These are phyloP conservation scores for Catagonus wagneri DNA, from an alignment of 2,113 vertebrate species.

Conservation along the genomic window DNA sequence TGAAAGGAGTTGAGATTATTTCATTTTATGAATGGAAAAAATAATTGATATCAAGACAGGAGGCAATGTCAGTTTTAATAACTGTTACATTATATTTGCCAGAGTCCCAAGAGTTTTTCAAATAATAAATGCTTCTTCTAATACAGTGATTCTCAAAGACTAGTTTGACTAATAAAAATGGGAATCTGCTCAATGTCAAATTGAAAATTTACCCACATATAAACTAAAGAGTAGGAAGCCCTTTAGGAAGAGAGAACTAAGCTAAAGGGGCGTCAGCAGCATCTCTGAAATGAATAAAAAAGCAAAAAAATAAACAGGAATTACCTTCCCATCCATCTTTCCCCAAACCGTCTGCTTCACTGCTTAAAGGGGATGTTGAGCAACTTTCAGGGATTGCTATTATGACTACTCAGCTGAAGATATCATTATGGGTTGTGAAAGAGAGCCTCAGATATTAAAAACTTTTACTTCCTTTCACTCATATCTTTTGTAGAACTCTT, in stretches of 20 bases:
- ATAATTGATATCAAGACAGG: neutral
- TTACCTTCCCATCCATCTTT: neutral
- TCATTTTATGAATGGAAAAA: constrained; percentile 45
- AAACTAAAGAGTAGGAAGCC: neutral
- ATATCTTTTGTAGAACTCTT: neutral
- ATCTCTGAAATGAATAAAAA: neutral
- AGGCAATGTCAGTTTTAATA: constrained; percentile 18
- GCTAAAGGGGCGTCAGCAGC: neutral
- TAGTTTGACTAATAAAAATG: neutral
- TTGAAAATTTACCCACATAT: neutral
- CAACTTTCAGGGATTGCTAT: neutral
- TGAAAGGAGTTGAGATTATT: neutral
- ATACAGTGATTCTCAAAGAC: neutral
- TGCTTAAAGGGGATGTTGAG: neutral
- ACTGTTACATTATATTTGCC: neutral
- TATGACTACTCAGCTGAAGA: neutral
- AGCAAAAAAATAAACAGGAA: neutral
- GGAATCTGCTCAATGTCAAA: neutral
- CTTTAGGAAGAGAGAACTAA: neutral
- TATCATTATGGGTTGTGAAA: neutral
- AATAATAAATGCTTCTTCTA: neutral
- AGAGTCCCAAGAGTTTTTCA: neutral
- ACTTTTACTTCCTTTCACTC: neutral
- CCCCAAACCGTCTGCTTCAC: neutral
- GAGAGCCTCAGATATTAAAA: neutral